Evolutionary conservation across 2,888 invertebrate genomes (phyloP).

Genomic region (Cephus runcator): DNA sequence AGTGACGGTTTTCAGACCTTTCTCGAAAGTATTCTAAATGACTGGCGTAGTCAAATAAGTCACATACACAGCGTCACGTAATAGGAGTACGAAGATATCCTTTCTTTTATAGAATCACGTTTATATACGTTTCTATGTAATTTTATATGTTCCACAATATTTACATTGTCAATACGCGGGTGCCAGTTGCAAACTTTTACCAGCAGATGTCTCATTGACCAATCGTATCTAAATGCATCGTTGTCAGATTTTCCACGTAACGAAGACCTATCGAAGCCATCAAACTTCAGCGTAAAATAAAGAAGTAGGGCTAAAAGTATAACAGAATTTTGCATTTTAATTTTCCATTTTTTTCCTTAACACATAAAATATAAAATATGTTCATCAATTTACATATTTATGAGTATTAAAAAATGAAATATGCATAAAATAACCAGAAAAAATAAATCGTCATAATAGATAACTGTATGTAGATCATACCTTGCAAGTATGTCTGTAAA

Average conservation of each 20-base stretch:
- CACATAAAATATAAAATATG: neutral
- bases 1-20: neutral
- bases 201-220: slow-evolving; percentile 28
- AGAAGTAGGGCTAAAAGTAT: neutral
- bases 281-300: neutral
- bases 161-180: slow-evolving; percentile 35
- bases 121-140: slow-evolving; percentile 22
- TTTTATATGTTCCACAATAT: slow-evolving; percentile 41
- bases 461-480: neutral
- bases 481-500: neutral
- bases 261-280: neutral
- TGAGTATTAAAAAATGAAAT: neutral
- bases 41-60: neutral
- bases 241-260: slow-evolving; percentile 24
- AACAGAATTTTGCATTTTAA: neutral
- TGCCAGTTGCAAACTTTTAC: slow-evolving; percentile 22
- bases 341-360: neutral
- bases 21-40: neutral
- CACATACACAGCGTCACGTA: neutral
- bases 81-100: neutral
- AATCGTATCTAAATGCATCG: slow-evolving; percentile 22
- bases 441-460: neutral
- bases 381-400: neutral
- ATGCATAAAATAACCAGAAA: neutral
- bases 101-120: neutral